Conservation (phyloP, 2,113 vertebrate genomes). For the Polyodon spathula region DNA sequence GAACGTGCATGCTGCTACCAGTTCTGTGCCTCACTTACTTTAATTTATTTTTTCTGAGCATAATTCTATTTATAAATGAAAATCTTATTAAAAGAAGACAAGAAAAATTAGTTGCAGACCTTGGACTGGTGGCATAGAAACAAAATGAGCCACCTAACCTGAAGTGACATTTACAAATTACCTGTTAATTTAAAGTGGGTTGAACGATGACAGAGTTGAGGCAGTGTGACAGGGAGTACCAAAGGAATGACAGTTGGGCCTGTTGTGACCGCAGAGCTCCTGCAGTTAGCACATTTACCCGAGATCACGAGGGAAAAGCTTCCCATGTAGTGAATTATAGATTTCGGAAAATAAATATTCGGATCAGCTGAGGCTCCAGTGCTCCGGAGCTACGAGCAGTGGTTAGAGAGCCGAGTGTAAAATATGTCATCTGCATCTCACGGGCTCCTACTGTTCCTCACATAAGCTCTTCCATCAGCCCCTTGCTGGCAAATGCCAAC, state of each 20-base stretch:
- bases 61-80: slow-evolving; percentile 99
- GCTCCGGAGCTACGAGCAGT: background rate
- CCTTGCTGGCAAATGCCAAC: slow-evolving; percentile 32
- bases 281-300: slow-evolving; percentile 55
- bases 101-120: slow-evolving; percentile 89
- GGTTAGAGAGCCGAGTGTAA: background rate
- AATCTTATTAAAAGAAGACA: slow-evolving; percentile 96
- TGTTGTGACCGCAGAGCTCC: slow-evolving; percentile 72
- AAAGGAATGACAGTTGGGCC: slow-evolving; percentile 77
- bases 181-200: slow-evolving; percentile 99
- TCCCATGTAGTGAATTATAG: slow-evolving; percentile 52
- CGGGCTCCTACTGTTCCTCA: slow-evolving; percentile 33
- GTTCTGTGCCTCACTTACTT: slow-evolving; percentile 84
- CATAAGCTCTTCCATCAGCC: slow-evolving; percentile 18
- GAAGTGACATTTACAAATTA: slow-evolving; percentile 99
- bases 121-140: slow-evolving; percentile 90
- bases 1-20: slow-evolving; percentile 60
- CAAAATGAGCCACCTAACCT: slow-evolving; percentile 98
- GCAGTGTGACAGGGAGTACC: slow-evolving; percentile 86
- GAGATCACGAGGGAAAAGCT: slow-evolving; percentile 42
- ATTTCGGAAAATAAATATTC: slow-evolving; percentile 57
- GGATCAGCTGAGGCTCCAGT: slow-evolving; percentile 22
- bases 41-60: slow-evolving; percentile 96
- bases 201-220: slow-evolving; percentile 98
- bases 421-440: slow-evolving; percentile 28